Evolutionary conservation across 2,797 vertebrate species (phyloP).

Genomic region (Sebastes reedi): DNA sequence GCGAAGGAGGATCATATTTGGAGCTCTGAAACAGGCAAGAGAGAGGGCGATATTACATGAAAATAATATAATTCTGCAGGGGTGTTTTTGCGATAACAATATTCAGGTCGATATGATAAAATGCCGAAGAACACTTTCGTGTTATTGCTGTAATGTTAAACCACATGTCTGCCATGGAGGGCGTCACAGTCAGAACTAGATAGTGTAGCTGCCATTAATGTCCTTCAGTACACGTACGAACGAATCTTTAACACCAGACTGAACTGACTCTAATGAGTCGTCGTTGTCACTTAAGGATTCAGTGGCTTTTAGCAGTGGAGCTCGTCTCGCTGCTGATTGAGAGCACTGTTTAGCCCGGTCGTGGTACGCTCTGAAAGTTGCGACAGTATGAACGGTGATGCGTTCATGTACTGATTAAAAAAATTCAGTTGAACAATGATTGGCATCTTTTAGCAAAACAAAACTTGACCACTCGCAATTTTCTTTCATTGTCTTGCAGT

Average conservation of each 20-base stretch:
- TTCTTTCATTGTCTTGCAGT: too few relatives aligned
- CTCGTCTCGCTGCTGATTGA: not conserved
- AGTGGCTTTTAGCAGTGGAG: not conserved
- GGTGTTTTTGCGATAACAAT: not conserved
- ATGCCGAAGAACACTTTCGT: not conserved
- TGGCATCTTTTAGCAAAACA: too few relatives aligned
- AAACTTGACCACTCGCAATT: too few relatives aligned
- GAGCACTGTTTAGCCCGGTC: not conserved
- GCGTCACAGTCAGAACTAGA: not conserved
- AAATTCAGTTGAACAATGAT: not conserved
- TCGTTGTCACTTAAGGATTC: not conserved
- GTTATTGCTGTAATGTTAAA: not conserved
- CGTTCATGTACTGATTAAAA: not conserved
- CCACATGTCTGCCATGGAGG: not conserved
- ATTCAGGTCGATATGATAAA: not conserved
- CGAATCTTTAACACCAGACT: not conserved
- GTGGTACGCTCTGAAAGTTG: not conserved
- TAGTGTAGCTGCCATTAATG: not conserved
- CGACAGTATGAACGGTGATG: not conserved
- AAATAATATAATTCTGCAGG: not conserved
- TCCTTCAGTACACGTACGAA: not conserved
- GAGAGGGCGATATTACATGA: not conserved
- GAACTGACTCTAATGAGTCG: not conserved
- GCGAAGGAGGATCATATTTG: not conserved
- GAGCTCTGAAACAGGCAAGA: not conserved